Percentiles rank a stretch among this genome's conserved stretches.
Conservation (phyloP, 1,140 invertebrate species). For the Pseudobourletiella spinata region DNA sequence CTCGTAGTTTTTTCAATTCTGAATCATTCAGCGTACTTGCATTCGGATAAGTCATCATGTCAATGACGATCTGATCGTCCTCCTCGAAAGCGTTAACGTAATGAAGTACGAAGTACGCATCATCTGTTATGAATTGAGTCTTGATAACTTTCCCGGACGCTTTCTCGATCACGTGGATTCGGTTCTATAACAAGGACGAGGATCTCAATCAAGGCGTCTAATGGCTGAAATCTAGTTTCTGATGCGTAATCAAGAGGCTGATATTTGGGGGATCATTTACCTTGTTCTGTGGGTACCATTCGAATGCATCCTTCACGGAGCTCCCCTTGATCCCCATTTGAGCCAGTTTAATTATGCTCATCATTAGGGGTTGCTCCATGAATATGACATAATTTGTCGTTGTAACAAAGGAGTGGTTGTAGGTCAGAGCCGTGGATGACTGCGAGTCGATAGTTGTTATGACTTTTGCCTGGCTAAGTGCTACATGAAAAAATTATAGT, state of each 20-base stretch:
- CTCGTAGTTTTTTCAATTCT: background rate
- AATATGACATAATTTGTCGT: slow-evolving; percentile 47
- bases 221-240: too few relatives aligned
- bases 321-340: slow-evolving; percentile 41
- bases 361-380: slow-evolving; percentile 43
- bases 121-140: slow-evolving; percentile 39
- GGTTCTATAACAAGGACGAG: slow-evolving; percentile 42
- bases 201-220: too few relatives aligned
- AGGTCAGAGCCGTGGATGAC: slow-evolving; percentile 42
- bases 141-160: slow-evolving; percentile 42
- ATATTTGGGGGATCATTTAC: too few relatives aligned
- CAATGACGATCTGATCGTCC: background rate
- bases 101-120: slow-evolving; percentile 49
- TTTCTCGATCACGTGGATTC: slow-evolving; percentile 44
- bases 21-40: background rate
- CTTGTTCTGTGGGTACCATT: slow-evolving; percentile 40
- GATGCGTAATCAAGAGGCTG: too few relatives aligned
- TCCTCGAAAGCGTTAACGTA: slow-evolving; percentile 42
- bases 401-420: slow-evolving; percentile 49
- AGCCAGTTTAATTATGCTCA: slow-evolving; percentile 43
- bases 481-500: slow-evolving; percentile 9
- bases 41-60: background rate
- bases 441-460: slow-evolving; percentile 40
- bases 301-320: slow-evolving; percentile 43
- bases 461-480: slow-evolving; percentile 37